Base-by-base conservation (phyloP, 2,797 vertebrate species). In the Eidolon dupreanum region DNA sequence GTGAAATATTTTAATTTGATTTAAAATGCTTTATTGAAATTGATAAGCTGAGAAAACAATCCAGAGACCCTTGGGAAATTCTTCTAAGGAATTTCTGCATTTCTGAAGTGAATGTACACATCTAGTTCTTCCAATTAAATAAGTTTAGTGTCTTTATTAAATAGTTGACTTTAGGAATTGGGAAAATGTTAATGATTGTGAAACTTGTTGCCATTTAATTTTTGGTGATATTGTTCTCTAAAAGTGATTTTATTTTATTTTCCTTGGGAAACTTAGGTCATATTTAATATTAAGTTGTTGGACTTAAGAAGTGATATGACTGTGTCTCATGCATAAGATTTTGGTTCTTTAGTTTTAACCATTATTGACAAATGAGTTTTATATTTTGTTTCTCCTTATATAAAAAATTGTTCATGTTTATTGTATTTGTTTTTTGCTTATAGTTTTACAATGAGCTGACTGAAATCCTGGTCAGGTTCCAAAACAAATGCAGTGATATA, bases 401-500 rank as follows among this genome's bases (percentile, higher is more conserved):
- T 95, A 86, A 83, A 78, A 84, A 83, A 77, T 59, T 55, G 12
- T 84, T 88, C 31, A 53, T 70, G 22, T 63, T 90, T 77, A 33
- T 75, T 75, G 2, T 75, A 63, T 97, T 95, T 97, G 43, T 94
- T 96, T 33, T 97, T 97, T 77, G 85, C 93, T 61, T 73, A 53
- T 97, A 99, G 99, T 99, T 99, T 98, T 99, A 99, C 98, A 99
- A 99, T 84, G 99, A 99, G 98, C 98, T 99, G 98, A 99, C 99
- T 57, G 99, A 99, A 98, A 99, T 99, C 97, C 98, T 99, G 96
- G 98, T 99, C 81, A 99, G 99, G 98, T 99, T 99, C 98, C 99
- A 99, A 98, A 99, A 99, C 98, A 99, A 99, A 96, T 99, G 99
- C 98, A 99, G 99, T 88, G 99, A 99, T 98, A 99, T 99, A 77